phyloP scores from a whole-genome alignment of 2,113 vertebrate genomes.

The Mesitornis unicolor region DNA sequence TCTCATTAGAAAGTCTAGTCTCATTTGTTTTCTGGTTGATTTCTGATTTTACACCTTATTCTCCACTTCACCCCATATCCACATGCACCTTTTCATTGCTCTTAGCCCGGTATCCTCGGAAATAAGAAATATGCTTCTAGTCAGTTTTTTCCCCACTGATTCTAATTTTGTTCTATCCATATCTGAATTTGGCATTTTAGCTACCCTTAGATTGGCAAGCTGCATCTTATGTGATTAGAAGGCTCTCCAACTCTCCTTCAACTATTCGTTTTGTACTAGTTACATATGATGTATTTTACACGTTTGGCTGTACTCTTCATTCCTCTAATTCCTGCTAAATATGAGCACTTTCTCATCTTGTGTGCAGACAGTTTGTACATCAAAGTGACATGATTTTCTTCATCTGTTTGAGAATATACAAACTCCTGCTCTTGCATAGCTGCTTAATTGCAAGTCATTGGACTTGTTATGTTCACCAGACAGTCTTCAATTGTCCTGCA shows the following conservation, averaged over 20 bases:
- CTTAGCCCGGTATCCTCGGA: fast-evolving
- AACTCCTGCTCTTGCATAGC: background rate
- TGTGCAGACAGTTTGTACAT: background rate
- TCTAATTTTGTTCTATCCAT: background rate
- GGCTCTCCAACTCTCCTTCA: background rate
- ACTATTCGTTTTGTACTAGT: background rate
- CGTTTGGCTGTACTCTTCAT: background rate
- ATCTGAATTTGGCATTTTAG: background rate
- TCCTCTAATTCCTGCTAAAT: background rate
- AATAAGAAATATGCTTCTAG: background rate
- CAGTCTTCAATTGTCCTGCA: background rate
- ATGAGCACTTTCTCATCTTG: background rate
- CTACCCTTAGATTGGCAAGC: background rate
- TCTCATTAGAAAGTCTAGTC: background rate
- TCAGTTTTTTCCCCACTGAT: background rate
- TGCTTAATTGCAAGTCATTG: background rate
- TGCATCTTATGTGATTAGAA: background rate
- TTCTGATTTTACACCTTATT: background rate
- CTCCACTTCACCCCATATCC: background rate
- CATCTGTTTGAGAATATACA: background rate
- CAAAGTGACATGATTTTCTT: background rate
- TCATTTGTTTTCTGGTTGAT: background rate
- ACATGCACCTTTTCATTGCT: background rate
- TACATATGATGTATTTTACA: background rate
- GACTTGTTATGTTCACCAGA: background rate